These are phyloP conservation scores for Laterallus jamaicensis DNA, from an alignment of 2,113 vertebrate species.

Conservation along the genomic window DNA sequence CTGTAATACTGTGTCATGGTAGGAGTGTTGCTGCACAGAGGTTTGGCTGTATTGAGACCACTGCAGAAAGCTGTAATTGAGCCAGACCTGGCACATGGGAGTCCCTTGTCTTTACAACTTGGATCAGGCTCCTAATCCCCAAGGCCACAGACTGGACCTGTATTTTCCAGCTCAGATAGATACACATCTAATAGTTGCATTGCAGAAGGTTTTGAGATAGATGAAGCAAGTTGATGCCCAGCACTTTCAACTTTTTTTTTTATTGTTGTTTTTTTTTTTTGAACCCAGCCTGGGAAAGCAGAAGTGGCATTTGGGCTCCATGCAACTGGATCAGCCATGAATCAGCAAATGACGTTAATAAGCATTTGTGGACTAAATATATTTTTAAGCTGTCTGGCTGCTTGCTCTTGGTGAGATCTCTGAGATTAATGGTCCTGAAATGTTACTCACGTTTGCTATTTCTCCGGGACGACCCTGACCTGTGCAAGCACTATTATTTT, in stretches of 20 bases:
- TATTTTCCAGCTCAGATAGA: not conserved
- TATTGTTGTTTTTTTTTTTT: not conserved
- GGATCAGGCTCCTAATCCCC: not conserved
- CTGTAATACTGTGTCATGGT: not conserved
- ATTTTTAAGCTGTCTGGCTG: constrained; percentile 59
- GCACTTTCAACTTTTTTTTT: not conserved
- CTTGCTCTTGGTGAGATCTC: constrained; percentile 30
- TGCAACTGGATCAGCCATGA: constrained; percentile 33
- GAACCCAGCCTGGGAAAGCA: not conserved
- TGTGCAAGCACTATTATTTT: not conserved
- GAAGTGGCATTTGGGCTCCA: not conserved
- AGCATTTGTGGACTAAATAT: constrained; percentile 64
- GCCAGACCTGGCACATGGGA: not conserved
- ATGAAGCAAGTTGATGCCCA: not conserved
- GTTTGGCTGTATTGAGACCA: not conserved
- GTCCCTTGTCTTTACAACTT: not conserved
- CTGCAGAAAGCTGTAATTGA: not conserved
- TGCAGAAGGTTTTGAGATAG: not conserved
- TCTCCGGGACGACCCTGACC: not conserved
- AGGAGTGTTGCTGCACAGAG: not conserved
- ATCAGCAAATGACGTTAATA: constrained; percentile 58
- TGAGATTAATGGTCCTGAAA: constrained; percentile 46
- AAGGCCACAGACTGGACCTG: not conserved
- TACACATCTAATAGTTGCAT: not conserved
- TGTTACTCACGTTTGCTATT: not conserved